Percentiles rank a stretch among this genome's conserved stretches.
Conservation (phyloP, 2,113 vertebrate species). For the Sylvietta virens region DNA sequence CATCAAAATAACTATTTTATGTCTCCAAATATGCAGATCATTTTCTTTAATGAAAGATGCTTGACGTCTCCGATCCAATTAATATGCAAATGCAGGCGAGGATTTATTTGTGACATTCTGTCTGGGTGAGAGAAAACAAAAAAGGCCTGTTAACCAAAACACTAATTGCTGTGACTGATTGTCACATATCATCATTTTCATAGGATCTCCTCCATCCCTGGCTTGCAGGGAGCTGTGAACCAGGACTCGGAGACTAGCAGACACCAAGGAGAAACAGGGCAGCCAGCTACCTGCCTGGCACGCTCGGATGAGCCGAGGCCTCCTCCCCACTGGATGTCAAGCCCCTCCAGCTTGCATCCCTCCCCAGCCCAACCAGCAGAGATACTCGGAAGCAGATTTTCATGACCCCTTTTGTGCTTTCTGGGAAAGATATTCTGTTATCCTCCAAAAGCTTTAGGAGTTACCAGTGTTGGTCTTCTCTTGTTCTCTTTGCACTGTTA, state of each 20-base stretch:
- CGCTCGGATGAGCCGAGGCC: slow-evolving; percentile 29
- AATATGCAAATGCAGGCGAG: slow-evolving; percentile 99
- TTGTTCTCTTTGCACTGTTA: neutral
- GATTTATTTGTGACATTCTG: slow-evolving; percentile 99
- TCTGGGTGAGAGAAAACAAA: slow-evolving; percentile 99
- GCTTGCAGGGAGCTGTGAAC: slow-evolving; percentile 76
- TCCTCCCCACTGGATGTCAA: neutral
- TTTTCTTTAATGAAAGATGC: slow-evolving; percentile 99
- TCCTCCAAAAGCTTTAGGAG: neutral
- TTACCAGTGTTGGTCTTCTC: neutral
- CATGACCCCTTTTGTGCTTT: neutral
- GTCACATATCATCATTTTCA: slow-evolving; percentile 99
- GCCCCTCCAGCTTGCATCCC: neutral
- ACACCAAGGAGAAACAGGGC: slow-evolving; percentile 81
- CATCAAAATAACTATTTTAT: slow-evolving; percentile 99
- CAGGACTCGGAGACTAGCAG: slow-evolving; percentile 63
- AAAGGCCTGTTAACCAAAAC: slow-evolving; percentile 99
- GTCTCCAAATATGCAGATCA: slow-evolving; percentile 99
- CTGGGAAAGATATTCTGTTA: neutral
- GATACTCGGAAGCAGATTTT: neutral
- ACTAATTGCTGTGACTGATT: slow-evolving; percentile 99
- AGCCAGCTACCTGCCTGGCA: slow-evolving; percentile 62
- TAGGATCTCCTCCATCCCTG: slow-evolving; percentile 92
- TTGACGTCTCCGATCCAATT: slow-evolving; percentile 99
- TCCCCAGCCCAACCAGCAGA: neutral